These are phyloP conservation scores for Condylostylus longicornis DNA, from an alignment of 1,140 invertebrate genomes.

Conservation along the genomic window DNA sequence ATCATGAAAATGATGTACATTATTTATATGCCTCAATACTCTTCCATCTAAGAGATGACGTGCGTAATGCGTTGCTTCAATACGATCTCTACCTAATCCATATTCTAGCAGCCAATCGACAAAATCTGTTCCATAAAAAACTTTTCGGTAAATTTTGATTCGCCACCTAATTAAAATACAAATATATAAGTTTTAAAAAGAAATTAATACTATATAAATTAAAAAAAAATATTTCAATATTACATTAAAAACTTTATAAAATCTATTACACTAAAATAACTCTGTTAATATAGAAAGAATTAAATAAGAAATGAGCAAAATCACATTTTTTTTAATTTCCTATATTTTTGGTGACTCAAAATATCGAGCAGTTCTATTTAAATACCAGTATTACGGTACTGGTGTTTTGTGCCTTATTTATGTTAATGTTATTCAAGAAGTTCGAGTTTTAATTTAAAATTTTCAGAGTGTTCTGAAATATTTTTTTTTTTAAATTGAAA, in stretches of 20 bases:
- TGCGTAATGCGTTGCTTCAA: conserved; percentile 69
- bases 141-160: conserved; percentile 54
- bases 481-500: no score
- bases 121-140: conserved; percentile 70
- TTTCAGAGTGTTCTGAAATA: no score
- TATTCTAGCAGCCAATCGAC: conserved; percentile 73
- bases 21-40: conserved; percentile 66
- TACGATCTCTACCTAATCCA: conserved; percentile 55
- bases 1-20: conserved; percentile 66
- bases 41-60: conserved; percentile 65
- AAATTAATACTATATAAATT: neutral
- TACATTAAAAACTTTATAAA: conserved; percentile 10
- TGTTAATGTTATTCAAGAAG: no score
- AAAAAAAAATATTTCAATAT: no score
- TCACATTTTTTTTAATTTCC: no score
- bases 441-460: no score
- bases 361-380: no score
- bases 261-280: neutral
- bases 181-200: neutral
- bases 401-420: no score
- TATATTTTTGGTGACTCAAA: no score
- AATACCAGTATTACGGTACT: no score
- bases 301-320: no score
- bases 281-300: no score
- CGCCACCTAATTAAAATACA: conserved; percentile 37